Base-by-base conservation (phyloP, 2,888 invertebrate species). In the Lobophora halterata region DNA sequence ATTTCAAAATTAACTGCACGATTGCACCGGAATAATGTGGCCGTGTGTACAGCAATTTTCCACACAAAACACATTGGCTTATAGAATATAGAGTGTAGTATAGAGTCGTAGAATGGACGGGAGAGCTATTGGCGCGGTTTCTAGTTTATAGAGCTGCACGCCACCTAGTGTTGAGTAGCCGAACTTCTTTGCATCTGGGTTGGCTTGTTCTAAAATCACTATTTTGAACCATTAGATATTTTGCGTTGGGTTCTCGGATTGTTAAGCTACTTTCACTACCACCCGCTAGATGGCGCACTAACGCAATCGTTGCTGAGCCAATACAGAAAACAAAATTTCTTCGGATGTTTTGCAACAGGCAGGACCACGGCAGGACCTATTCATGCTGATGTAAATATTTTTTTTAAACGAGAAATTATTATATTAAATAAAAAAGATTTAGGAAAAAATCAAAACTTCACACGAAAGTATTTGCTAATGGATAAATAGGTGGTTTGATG, bases 1-100 rank as follows among this genome's bases (percentile, higher is more conserved):
- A 80, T 83, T 81, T 76, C 63, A 67, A 79, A 80, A 82, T 81
- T 82, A 81, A 79, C 77, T 81, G 79, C 80, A 69, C 79, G 72
- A 80, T 80, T 80, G 75, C 79, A 73, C 71, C 65, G 65, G 66
- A 71, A 79, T 78, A 83, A 81, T 76, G 67, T 55, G 17, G 16
- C 68, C 60, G 55, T 58, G 58, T 68, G 64, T 63, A 58, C 58
- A 64, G 63, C 61, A 60, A 65, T 72, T 35, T 27, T 25, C 44
- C 32, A 32, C 9, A 36, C 19, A 36, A 24, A 32, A 27, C 31
- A 35, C 31, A 21, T 27, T 21, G 13, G 8, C n/a, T n/a, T n/a
- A n/a, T n/a, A n/a, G n/a, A n/a, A n/a, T n/a, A n/a, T n/a, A n/a
- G n/a, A n/a, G n/a, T n/a, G n/a, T n/a, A n/a, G n/a, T n/a, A n/a